phyloP scores from a whole-genome alignment of 2,797 vertebrate species.

The Catostomus latipinnis region DNA sequence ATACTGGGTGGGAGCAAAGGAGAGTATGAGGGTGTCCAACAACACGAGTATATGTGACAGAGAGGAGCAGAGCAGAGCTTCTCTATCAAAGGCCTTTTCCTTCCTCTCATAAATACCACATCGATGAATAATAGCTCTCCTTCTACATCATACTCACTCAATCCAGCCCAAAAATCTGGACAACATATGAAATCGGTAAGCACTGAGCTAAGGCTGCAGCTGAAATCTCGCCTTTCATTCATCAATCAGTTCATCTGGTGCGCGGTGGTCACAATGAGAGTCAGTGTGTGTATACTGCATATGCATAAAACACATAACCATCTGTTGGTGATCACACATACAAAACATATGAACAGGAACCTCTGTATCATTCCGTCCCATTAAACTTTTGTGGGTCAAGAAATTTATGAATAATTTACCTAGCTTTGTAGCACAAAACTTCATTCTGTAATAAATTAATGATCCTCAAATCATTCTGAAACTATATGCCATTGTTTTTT shows the following conservation, averaged over 20 bases:
- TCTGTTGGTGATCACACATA: conserved; percentile 14
- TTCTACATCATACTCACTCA: conserved; percentile 54
- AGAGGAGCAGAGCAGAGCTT: conserved; percentile 62
- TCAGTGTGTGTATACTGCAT: not conserved
- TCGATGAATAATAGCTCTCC: conserved; percentile 67
- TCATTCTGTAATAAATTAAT: not conserved
- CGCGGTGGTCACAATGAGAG: not conserved
- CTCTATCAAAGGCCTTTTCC: conserved; percentile 73
- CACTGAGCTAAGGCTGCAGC: not conserved
- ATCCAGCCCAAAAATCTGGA: conserved; percentile 71
- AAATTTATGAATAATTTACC: not conserved
- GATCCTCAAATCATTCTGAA: no score
- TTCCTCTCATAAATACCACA: conserved; percentile 76
- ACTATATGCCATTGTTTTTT: no score
- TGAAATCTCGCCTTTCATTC: conserved; percentile 30
- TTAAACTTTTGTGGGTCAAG: conserved; percentile 3
- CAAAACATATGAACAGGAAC: conserved; percentile 7
- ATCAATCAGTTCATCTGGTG: conserved; percentile 21
- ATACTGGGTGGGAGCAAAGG: conserved; percentile 38
- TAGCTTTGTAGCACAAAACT: not conserved
- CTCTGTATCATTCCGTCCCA: conserved; percentile 17
- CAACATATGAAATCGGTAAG: conserved; percentile 69
- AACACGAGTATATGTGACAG: conserved; percentile 72
- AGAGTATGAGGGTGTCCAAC: conserved; percentile 62
- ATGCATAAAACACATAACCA: not conserved